Percentiles rank a stretch among this genome's conserved stretches.
These are phyloP conservation scores for Stegodyphus mimosarum DNA, from an alignment of 1,140 invertebrate species.

Conservation along the genomic window DNA sequence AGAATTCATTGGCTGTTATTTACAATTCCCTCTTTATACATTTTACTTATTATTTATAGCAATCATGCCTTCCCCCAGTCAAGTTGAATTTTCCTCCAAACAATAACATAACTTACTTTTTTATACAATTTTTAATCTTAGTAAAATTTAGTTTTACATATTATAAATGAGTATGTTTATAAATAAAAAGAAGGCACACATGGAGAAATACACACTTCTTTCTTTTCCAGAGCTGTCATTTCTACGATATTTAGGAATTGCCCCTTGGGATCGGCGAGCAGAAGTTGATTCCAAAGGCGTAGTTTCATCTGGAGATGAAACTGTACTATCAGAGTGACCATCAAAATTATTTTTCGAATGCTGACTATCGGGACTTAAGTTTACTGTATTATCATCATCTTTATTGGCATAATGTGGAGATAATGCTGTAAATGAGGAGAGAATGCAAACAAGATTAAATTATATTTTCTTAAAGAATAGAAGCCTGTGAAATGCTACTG, in stretches of 20 bases:
- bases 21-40: too few species aligned
- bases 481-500: too few species aligned
- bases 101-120: too few species aligned
- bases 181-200: too few species aligned
- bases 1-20: too few species aligned
- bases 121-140: too few species aligned
- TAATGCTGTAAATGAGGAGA: slow-evolving; percentile 1
- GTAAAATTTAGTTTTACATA: too few species aligned
- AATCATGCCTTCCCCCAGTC: too few species aligned
- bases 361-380: slow-evolving; percentile 44
- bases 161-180: too few species aligned
- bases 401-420: slow-evolving; percentile 13
- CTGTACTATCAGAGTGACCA: slow-evolving; percentile 59
- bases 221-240: slow-evolving; percentile 23
- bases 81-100: too few species aligned
- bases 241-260: slow-evolving; percentile 53
- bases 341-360: slow-evolving; percentile 65
- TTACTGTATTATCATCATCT: slow-evolving; percentile 21
- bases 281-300: slow-evolving; percentile 59
- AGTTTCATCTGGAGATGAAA: slow-evolving; percentile 61
- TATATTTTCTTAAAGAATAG: too few species aligned
- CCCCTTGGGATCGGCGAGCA: slow-evolving; percentile 29
- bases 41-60: too few species aligned
- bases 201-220: slow-evolving; percentile 12
- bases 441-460: neutral